A percentile compares a stretch with the other conserved stretches of the same genome.
phyloP scores from a whole-genome alignment of 2,113 vertebrate species.

The Apteryx owenii region DNA sequence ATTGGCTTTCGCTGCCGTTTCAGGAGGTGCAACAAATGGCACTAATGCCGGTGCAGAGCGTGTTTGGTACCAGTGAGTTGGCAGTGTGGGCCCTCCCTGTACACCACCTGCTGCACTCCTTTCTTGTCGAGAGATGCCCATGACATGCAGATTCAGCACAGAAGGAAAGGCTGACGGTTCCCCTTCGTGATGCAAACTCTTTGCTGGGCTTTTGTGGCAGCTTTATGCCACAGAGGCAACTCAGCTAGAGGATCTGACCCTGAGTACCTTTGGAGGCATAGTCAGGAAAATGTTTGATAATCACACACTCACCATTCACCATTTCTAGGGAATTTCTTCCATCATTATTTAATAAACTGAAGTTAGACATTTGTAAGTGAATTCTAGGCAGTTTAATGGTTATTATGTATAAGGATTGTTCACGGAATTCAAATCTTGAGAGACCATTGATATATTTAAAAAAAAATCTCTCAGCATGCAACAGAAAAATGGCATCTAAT shows the following conservation, averaged over 20 bases:
- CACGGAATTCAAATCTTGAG: neutral
- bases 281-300: neutral
- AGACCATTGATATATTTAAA: neutral
- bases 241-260: neutral
- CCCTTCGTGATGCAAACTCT: neutral
- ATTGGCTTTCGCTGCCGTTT: neutral
- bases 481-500: neutral
- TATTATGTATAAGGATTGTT: neutral
- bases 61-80: neutral
- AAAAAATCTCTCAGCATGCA: neutral
- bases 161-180: neutral
- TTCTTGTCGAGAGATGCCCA: neutral
- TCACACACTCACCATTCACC: neutral
- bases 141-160: neutral
- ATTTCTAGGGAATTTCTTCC: neutral
- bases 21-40: neutral
- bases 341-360: neutral
- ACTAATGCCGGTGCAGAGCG: neutral
- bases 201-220: neutral
- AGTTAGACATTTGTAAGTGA: neutral
- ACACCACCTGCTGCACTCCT: neutral
- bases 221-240: neutral
- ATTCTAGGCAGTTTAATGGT: neutral
- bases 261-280: rapidly evolving
- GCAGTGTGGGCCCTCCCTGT: neutral